These are phyloP conservation scores for Blennius ocellaris DNA, from an alignment of 2,113 vertebrate species.

Conservation along the genomic window DNA sequence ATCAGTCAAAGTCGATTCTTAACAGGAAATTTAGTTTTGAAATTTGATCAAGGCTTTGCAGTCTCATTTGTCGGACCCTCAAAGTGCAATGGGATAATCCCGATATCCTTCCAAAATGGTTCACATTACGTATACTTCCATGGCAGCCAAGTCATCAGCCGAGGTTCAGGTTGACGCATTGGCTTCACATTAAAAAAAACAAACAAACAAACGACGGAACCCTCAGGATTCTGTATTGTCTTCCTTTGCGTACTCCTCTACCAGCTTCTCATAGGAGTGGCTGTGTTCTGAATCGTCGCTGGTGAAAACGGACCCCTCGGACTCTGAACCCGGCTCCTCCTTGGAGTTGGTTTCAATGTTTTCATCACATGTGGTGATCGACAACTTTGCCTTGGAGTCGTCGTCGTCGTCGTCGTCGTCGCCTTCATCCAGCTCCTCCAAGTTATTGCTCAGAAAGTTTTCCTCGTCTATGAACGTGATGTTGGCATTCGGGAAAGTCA, in stretches of 20 bases:
- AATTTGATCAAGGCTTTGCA: conserved; percentile 31
- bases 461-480: conserved; percentile 90
- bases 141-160: background rate
- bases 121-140: conserved; percentile 44
- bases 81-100: conserved; percentile 27
- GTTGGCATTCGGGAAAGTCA: conserved; percentile 89
- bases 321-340: conserved; percentile 85
- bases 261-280: conserved; percentile 92
- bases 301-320: conserved; percentile 90
- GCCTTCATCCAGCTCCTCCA: conserved; percentile 63
- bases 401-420: conserved; percentile 52
- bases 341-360: conserved; percentile 83
- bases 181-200: background rate
- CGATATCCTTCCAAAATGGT: conserved; percentile 17
- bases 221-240: conserved; percentile 83
- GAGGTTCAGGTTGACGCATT: background rate
- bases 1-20: no score
- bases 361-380: conserved; percentile 87
- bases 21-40: background rate
- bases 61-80: conserved; percentile 16
- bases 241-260: conserved; percentile 91
- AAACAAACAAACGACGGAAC: background rate
- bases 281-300: conserved; percentile 86
- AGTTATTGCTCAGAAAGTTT: conserved; percentile 80
- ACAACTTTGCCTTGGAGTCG: conserved; percentile 88